Evolutionary conservation across 2,797 vertebrate species (phyloP).

Genomic region (Halcyon smyrnensis): DNA sequence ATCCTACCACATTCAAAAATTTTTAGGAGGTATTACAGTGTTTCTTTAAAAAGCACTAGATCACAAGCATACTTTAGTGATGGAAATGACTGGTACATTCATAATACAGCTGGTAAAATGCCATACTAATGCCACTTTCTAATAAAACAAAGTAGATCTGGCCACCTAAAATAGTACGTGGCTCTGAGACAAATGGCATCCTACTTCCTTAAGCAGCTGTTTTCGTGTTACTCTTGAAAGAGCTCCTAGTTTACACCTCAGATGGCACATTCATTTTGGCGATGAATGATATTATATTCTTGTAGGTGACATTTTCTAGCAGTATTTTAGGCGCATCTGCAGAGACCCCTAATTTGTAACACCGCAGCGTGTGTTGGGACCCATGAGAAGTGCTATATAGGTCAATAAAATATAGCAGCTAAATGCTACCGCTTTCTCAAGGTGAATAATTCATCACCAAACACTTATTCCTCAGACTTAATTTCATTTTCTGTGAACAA

Average conservation of each 20-base stretch:
- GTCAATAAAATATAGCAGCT: constrained; percentile 53
- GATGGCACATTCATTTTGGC: neutral
- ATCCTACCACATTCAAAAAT: neutral
- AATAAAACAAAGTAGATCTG: neutral
- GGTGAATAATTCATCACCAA: constrained; percentile 41
- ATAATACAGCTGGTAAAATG: neutral
- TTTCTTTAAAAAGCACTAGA: neutral
- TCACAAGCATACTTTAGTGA: neutral
- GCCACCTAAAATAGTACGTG: neutral
- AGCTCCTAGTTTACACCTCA: constrained; percentile 23
- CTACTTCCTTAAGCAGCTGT: neutral
- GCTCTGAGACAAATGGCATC: neutral
- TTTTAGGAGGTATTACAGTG: neutral
- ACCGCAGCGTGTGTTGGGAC: neutral
- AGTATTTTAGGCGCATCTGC: constrained; percentile 26
- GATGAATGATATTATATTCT: neutral
- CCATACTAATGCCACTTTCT: neutral
- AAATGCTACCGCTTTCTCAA: constrained; percentile 29
- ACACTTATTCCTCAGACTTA: constrained; percentile 31
- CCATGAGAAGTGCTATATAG: neutral
- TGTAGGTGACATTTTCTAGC: constrained; percentile 24
- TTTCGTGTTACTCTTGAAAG: neutral
- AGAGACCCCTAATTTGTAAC: constrained; percentile 38
- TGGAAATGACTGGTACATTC: neutral
- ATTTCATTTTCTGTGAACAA: constrained; percentile 50